phyloP scores from a whole-genome alignment of 92 coral and sea anemone species.

The Blastomussa wellsi region DNA sequence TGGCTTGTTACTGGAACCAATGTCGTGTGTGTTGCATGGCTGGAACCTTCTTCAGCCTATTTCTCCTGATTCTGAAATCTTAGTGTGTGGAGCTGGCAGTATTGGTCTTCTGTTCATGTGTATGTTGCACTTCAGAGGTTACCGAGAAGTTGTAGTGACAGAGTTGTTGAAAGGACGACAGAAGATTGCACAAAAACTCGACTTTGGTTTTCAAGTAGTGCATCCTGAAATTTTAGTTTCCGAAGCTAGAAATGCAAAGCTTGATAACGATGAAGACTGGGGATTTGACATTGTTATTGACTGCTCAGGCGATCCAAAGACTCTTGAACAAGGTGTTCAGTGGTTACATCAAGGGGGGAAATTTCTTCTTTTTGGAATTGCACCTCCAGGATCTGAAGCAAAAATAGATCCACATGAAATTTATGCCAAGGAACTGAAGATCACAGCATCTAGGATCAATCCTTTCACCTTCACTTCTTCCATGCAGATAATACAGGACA shows the following conservation, averaged over 20 bases:
- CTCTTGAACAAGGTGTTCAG: conserved; percentile 74
- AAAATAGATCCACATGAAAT: conserved; percentile 76
- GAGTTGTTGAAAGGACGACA: conserved; percentile 85
- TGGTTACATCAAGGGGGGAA: conserved; percentile 86
- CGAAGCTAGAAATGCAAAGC: conserved; percentile 75
- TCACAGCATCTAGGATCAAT: conserved; percentile 66
- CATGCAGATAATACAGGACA: conserved; percentile 79
- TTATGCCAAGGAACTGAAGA: conserved; percentile 75
- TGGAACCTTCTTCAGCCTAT: conserved; percentile 78
- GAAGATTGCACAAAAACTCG: conserved; percentile 72
- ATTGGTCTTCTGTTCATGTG: conserved; percentile 79
- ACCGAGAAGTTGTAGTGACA: conserved; percentile 77
- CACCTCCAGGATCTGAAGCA: conserved; percentile 68
- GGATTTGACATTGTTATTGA: conserved; percentile 89
- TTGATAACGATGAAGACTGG: conserved; percentile 82
- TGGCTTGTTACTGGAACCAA: conserved; percentile 79
- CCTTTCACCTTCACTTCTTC: conserved; percentile 73
- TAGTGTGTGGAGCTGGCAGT: conserved; percentile 85
- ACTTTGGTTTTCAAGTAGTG: conserved; percentile 80
- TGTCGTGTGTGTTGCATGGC: conserved; percentile 80
- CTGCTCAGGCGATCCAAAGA: conserved; percentile 83
- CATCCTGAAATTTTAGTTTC: conserved; percentile 80
- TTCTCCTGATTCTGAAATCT: conserved; percentile 76
- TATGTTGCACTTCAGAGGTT: conserved; percentile 83
- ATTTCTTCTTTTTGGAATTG: conserved; percentile 68